Evolutionary conservation across 1,140 invertebrate genomes (phyloP).

Genomic region (Drosophila takahashii): DNA sequence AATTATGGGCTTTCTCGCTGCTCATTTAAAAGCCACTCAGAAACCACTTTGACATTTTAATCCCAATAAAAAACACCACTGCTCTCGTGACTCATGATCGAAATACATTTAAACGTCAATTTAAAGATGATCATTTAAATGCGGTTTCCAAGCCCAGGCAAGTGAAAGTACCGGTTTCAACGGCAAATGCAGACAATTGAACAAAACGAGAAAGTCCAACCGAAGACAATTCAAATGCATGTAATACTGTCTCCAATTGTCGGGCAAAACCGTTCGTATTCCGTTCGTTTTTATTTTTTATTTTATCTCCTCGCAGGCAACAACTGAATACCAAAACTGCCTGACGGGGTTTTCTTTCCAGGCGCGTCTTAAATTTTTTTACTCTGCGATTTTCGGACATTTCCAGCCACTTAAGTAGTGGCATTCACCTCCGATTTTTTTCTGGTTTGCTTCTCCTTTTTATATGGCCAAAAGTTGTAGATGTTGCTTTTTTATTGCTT

Average conservation of each 20-base stretch:
- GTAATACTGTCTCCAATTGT: conserved; percentile 56
- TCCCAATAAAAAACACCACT: conserved; percentile 11
- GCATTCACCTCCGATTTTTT: conserved; percentile 64
- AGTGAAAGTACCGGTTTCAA: conserved; percentile 66
- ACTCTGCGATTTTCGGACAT: conserved; percentile 43
- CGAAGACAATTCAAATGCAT: conserved; percentile 62
- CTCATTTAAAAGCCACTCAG: not conserved
- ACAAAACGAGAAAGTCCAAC: conserved; percentile 70
- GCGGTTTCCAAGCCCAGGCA: conserved; percentile 33
- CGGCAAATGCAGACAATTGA: conserved; percentile 49
- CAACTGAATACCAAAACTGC: conserved; percentile 26
- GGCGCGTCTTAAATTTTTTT: conserved; percentile 28
- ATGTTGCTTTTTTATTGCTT: conserved; percentile 13
- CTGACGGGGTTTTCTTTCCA: conserved; percentile 2
- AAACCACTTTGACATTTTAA: conserved; percentile 26
- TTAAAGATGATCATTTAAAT: conserved; percentile 73
- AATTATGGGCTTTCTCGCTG: conserved; percentile 6
- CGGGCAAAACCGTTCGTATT: conserved; percentile 30
- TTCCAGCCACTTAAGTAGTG: conserved; percentile 69
- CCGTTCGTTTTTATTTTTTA: conserved; percentile 20
- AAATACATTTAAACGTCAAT: conserved; percentile 69
- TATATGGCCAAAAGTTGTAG: conserved; percentile 16
- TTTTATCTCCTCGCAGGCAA: conserved; percentile 21
- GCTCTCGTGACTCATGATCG: conserved; percentile 40
- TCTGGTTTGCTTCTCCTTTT: conserved; percentile 10